phyloP scores from a whole-genome alignment of 2,797 vertebrate species.

The Lophius americanus region DNA sequence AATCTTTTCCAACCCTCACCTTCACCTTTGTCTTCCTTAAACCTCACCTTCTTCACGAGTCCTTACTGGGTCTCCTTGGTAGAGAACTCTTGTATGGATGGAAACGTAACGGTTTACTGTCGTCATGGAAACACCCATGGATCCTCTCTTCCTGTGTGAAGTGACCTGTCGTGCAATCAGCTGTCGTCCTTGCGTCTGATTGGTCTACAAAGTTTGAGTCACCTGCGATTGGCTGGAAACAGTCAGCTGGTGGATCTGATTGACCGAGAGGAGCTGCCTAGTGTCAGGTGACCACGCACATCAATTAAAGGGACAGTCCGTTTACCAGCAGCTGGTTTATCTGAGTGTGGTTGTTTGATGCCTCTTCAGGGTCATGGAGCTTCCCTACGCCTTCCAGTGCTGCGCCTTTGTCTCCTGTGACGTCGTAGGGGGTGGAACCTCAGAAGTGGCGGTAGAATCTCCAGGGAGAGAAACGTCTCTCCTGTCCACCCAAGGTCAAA shows the following conservation, averaged over 20 bases:
- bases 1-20: no score
- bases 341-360: slow-evolving; percentile 17
- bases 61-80: no score
- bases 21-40: neutral
- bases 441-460: slow-evolving; percentile 79
- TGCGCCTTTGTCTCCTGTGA: slow-evolving; percentile 90
- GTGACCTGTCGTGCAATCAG: slow-evolving; percentile 93
- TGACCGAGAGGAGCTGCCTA: slow-evolving; percentile 89
- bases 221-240: slow-evolving; percentile 95
- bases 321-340: neutral
- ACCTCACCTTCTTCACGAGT: no score
- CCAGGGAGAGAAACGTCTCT: slow-evolving; percentile 77
- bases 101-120: neutral
- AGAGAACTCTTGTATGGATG: no score
- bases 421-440: slow-evolving; percentile 76
- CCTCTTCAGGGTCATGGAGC: slow-evolving; percentile 89
- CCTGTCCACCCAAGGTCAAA: slow-evolving; percentile 84
- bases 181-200: slow-evolving; percentile 89
- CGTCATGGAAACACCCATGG: neutral
- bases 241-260: slow-evolving; percentile 87
- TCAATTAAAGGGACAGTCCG: slow-evolving; percentile 12
- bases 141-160: slow-evolving; percentile 64
- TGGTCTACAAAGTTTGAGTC: slow-evolving; percentile 90
- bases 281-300: slow-evolving; percentile 65
- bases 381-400: slow-evolving; percentile 95